Conservation (phyloP, 1,140 invertebrate species). For the Parasteatoda tepidariorum region DNA sequence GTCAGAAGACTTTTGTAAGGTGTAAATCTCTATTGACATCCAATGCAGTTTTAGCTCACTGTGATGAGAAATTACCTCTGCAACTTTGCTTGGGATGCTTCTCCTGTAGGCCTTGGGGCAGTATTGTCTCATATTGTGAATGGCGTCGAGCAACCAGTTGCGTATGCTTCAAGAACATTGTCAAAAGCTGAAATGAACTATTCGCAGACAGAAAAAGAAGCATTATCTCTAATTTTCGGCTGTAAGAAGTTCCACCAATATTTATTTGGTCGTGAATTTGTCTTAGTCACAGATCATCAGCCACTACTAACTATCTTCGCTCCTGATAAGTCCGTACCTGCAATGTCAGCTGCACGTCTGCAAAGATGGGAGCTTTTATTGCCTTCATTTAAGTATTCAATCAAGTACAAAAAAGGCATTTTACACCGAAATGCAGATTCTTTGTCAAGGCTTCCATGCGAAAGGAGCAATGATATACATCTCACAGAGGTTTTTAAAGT, state of each 20-base stretch:
- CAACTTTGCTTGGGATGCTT: slow-evolving; percentile 69
- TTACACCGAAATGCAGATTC: too few relatives aligned
- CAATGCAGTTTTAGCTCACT: slow-evolving; percentile 65
- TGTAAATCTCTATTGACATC: slow-evolving; percentile 62
- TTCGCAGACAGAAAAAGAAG: slow-evolving; percentile 72
- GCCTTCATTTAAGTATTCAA: too few relatives aligned
- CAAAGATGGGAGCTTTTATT: slow-evolving; percentile 67
- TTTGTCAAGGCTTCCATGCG: too few relatives aligned
- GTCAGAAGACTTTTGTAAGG: slow-evolving; percentile 63
- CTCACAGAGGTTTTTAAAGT: not conserved
- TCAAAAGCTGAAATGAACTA: slow-evolving; percentile 70
- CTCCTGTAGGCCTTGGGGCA: slow-evolving; percentile 68
- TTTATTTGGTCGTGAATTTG: slow-evolving; percentile 69
- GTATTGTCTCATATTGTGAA: slow-evolving; percentile 69
- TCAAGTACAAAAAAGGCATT: too few relatives aligned
- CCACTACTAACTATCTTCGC: too few relatives aligned
- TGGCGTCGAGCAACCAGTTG: slow-evolving; percentile 68
- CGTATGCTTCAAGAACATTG: slow-evolving; percentile 70
- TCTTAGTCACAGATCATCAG: slow-evolving; percentile 71
- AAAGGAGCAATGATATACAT: not conserved
- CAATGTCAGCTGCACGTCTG: too few relatives aligned
- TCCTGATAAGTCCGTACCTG: too few relatives aligned
- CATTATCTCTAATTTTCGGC: slow-evolving; percentile 70
- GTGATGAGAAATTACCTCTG: slow-evolving; percentile 70
- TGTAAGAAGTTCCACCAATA: slow-evolving; percentile 72